phyloP scores from a whole-genome alignment of 2,888 invertebrate genomes.

The Drosophila lacicola region DNA sequence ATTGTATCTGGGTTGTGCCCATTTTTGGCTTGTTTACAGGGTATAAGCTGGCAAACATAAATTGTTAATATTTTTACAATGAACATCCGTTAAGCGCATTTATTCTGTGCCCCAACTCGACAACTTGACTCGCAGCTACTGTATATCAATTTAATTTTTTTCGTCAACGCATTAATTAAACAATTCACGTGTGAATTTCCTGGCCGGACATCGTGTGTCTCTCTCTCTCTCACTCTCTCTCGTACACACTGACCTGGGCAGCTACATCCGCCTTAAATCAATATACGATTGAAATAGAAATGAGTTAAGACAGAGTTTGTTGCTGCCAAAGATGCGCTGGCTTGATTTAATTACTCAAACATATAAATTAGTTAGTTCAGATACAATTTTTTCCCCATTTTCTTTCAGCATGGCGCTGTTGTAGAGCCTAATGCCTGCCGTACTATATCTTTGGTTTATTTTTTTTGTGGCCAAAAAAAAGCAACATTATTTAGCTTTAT shows the following conservation, averaged over 20 bases:
- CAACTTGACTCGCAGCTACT: neutral
- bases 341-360: constrained; percentile 5
- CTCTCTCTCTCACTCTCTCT: constrained; percentile 11
- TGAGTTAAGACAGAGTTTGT: constrained; percentile 4
- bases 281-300: constrained; percentile 40
- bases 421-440: constrained; percentile 1
- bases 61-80: constrained; percentile 26
- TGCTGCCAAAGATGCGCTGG: too few species aligned
- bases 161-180: constrained; percentile 73
- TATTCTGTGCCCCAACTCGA: constrained; percentile 5
- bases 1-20: too few species aligned
- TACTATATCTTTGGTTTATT: constrained; percentile 34
- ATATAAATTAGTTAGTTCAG: neutral
- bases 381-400: neutral
- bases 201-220: constrained; percentile 54
- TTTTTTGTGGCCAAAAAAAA: constrained; percentile 15
- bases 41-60: constrained; percentile 12
- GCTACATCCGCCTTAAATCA: constrained; percentile 49
- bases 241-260: constrained; percentile 16
- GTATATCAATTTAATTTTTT: constrained; percentile 29
- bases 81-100: constrained; percentile 62
- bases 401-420: too few species aligned
- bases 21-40: neutral
- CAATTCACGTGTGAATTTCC: constrained; percentile 83
- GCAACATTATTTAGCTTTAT: constrained; percentile 64